Conservation (phyloP, 2,113 vertebrate species). For the Euleptes europaea region DNA sequence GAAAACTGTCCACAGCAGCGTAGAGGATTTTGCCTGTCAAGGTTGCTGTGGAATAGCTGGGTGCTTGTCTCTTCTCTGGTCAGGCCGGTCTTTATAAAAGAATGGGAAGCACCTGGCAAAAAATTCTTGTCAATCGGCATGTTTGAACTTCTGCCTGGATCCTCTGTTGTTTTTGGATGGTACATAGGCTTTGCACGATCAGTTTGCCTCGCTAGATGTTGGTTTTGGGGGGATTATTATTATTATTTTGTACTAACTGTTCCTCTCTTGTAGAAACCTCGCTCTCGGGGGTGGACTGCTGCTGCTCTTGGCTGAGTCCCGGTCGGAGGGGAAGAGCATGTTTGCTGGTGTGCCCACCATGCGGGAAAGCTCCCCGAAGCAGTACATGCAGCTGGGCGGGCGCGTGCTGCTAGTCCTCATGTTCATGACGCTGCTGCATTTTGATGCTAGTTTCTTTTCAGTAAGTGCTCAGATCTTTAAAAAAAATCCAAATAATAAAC, state of each 20-base stretch:
- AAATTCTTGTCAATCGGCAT: neutral
- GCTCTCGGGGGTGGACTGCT: constrained; percentile 94
- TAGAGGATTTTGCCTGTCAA: neutral
- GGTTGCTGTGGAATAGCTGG: neutral
- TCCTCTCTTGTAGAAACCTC: constrained; percentile 81
- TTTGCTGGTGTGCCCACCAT: constrained; percentile 95
- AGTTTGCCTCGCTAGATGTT: neutral
- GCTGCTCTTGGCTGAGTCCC: constrained; percentile 92
- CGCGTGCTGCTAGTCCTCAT: constrained; percentile 94
- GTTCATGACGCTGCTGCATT: constrained; percentile 99
- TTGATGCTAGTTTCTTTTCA: constrained; percentile 91
- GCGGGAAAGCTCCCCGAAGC: constrained; percentile 95
- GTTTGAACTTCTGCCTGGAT: too few relatives aligned
- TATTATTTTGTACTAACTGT: accelerated
- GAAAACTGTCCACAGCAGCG: neutral
- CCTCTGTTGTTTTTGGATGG: neutral
- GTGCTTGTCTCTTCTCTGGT: too few relatives aligned
- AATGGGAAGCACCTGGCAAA: neutral
- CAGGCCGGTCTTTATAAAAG: too few relatives aligned
- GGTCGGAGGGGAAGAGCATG: constrained; percentile 98
- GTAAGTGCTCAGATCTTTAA: constrained; percentile 75
- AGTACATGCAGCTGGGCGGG: constrained; percentile 98
- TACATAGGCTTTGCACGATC: neutral
- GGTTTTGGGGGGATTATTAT: too few relatives aligned
- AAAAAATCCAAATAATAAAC: too few relatives aligned